Base-by-base conservation (phyloP, 2,113 vertebrate species). In the Eretmochelys imbricata region DNA sequence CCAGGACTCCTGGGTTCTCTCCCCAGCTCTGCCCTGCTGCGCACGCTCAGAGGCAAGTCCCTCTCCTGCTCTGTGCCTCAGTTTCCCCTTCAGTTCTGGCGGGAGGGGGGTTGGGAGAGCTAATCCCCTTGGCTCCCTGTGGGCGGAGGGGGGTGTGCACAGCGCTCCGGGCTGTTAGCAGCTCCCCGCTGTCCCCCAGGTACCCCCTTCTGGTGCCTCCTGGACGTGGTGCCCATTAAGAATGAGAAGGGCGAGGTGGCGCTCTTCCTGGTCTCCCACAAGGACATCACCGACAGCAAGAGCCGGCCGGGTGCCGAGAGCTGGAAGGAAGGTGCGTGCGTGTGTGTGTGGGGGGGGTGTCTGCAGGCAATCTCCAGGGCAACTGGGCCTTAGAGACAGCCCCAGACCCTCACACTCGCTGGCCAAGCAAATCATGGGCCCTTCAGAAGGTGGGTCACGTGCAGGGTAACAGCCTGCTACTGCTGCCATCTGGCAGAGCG, bases 201-300 rank as follows among this genome's bases (percentile, higher is more conserved):
- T 86, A 98, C 99, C 80, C 98, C 99, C 27, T 99, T 99, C 97
- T 99, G 99, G 99, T 99, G 99, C 98, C 98, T 99, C 82, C 97
- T 99, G 98, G 99, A 99, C 96, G 99, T 99, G 72, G 99, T 99
- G 49, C 99, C 99, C 82, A 99, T 99, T 91, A 99, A 99, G 94
- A 99, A 99, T 94, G 99, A 99, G 94, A 99, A 99, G 93, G 98
- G 99, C 1, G 99, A 99, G 78, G 99, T 99, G 96, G 99, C 99
- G 76, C 98, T 99, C 49, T 99, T 99, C 96, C 98, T 99, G 42
- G 99, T 99, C 87, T 99, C 99, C 90, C 99, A 99, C 95, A 99
- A 99, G 97, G 99, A 99, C 98, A 99, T 99, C 98, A 99, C 98
- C 2, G 99, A 99, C 89, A 98, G 98, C 97, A 99, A 99, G 98